phyloP scores from a whole-genome alignment of 1,140 invertebrate genomes.

The Drosophila murphyi region DNA sequence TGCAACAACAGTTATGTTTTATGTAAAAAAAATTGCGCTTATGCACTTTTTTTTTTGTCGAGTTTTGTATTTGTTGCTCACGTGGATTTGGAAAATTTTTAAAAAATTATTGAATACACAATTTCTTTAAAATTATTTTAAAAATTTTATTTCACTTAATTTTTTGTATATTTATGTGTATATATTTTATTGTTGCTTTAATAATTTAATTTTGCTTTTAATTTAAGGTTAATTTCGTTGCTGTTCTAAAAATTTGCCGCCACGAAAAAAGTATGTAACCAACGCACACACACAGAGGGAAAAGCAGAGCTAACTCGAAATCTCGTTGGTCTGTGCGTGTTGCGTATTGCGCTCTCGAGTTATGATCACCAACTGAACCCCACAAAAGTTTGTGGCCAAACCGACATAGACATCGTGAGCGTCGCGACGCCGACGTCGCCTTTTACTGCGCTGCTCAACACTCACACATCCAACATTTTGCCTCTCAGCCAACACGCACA shows the following conservation, averaged over 20 bases:
- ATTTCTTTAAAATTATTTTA: conserved; percentile 3
- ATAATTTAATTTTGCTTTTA: background rate
- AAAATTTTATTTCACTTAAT: background rate
- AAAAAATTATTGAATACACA: conserved; percentile 16
- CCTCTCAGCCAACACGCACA: conserved; percentile 41
- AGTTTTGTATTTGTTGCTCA: conserved; percentile 36
- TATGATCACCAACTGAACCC: conserved; percentile 71
- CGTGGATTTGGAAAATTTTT: conserved; percentile 51
- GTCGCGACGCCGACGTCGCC: conserved; percentile 34
- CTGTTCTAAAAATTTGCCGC: conserved; percentile 9
- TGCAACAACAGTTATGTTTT: conserved; percentile 23
- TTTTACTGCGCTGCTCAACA: conserved; percentile 54
- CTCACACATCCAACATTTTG: conserved; percentile 29
- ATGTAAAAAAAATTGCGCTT: conserved; percentile 8
- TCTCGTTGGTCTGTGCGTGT: conserved; percentile 20
- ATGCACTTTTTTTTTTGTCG: conserved; percentile 32
- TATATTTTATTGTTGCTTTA: background rate
- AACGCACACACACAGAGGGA: conserved; percentile 29
- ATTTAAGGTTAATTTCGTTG: conserved; percentile 23
- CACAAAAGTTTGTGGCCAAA: conserved; percentile 38
- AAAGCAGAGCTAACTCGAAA: conserved; percentile 28
- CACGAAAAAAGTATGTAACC: conserved; percentile 38
- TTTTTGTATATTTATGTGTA: conserved; percentile 3
- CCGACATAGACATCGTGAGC: conserved; percentile 29
- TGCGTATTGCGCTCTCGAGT: conserved; percentile 67